phyloP scores from a whole-genome alignment of 37 sponge, comb jelly and placozoan genomes.

The Crambe crambe region DNA sequence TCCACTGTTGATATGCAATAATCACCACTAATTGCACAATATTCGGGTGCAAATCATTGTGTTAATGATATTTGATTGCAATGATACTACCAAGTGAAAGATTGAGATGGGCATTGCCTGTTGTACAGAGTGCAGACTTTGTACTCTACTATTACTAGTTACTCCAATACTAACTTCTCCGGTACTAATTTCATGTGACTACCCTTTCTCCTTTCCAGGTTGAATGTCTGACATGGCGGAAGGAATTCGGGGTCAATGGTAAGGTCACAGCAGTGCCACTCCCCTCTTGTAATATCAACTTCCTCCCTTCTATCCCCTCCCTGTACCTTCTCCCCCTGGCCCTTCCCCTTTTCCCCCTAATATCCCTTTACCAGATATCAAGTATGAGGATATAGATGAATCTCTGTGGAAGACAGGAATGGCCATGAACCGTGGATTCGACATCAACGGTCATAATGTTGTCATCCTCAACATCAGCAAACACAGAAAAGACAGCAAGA shows the following conservation, averaged over 20 bases:
- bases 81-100: no score
- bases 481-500: constrained; percentile 66
- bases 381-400: constrained; percentile 40
- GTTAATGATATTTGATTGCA: no score
- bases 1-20: no score
- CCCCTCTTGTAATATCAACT: no score
- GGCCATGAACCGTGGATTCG: constrained; percentile 52
- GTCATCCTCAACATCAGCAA: constrained; percentile 64
- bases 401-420: constrained; percentile 41
- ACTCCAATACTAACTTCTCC: no score
- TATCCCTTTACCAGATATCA: constrained; percentile 15
- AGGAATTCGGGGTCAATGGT: constrained; percentile 62
- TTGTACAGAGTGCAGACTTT: no score
- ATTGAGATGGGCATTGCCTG: no score
- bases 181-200: no score
- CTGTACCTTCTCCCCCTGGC: not conserved
- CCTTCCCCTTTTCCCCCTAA: not conserved
- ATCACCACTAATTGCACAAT: no score
- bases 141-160: no score
- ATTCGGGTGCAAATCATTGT: no score
- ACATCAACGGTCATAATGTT: constrained; percentile 47
- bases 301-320: not conserved
- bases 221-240: constrained; percentile 43
- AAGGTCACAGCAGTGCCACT: not conserved
- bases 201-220: no score